Evolutionary conservation across 2,797 vertebrate genomes (phyloP), one percentile per base, ranked within the genome.

Genomic region (Gobio occitaniae): DNA sequence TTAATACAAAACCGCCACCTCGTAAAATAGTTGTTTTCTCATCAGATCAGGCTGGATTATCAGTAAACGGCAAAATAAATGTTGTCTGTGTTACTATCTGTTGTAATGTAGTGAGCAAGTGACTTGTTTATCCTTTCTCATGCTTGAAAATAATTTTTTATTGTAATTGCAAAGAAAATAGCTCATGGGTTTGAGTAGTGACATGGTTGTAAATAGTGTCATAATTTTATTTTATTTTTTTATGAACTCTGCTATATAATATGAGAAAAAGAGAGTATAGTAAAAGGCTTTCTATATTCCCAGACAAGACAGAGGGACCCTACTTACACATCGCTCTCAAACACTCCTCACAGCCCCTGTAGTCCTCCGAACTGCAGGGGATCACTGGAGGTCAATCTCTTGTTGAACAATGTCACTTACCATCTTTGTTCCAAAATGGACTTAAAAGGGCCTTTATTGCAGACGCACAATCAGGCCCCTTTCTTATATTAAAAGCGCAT

Each of bases 381-480:
- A 95, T 94, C 94, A 92, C 87, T 89, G 89, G 89, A 94, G 94
- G 93, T 95, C 94, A 95, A 84, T 93, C 93, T 95, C 95, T 95
- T 95, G 94, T 94, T 89, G 91, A 90, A 90, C 89, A 91, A 90
- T 94, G 94, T 94, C 95, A 94, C 95, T 95, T 92, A 89, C 90
- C 90, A 94, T 96, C 96, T 96, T 97, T 97, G 95, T 96, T 93
- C 92, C 83, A 87, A 95, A 95, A 96, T 95, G 95, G 95, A 97
- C 94, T 96, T 95, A 94, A 93, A 95, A 94, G 94, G 86, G 89
- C 41, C 89, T 91, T 93, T 91, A 95, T 95, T 93, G 91, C 93
- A 90, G 86, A 6, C 41, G 86, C 91, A 94, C 93, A 95, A 95
- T 94, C 90, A 87, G 90, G 86, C 89, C 90, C 91, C 91, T 89